Percentiles rank a stretch among this genome's conserved stretches.
These are phyloP conservation scores for Ctenopoma kingsleyae DNA, from an alignment of 2,797 vertebrate species.

Conservation along the genomic window DNA sequence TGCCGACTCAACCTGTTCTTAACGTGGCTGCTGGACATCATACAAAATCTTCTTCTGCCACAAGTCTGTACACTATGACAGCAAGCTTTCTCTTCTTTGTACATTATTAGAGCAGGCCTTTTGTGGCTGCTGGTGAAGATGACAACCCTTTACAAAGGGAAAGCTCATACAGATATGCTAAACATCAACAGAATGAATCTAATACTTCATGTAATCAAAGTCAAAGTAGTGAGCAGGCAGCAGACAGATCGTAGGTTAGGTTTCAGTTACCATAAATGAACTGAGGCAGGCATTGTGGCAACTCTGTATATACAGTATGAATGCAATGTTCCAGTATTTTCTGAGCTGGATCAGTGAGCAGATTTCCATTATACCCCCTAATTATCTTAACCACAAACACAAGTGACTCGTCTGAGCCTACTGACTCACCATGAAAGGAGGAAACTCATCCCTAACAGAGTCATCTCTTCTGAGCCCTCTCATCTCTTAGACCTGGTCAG, in stretches of 20 bases:
- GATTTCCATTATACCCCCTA: slow-evolving; percentile 29
- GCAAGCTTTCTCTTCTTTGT: too few relatives aligned
- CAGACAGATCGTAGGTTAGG: not conserved
- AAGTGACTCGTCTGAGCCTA: not conserved
- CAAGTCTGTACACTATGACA: too few relatives aligned
- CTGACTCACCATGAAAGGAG: slow-evolving; percentile 18
- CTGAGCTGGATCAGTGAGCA: not conserved
- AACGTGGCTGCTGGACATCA: too few relatives aligned
- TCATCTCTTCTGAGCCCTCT: too few relatives aligned
- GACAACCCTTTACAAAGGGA: too few relatives aligned
- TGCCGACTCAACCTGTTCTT: too few relatives aligned
- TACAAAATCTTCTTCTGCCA: too few relatives aligned
- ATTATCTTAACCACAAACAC: slow-evolving; percentile 16
- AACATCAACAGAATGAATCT: not conserved
- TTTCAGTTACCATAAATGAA: not conserved
- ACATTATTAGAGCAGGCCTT: too few relatives aligned
- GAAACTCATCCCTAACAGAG: too few relatives aligned
- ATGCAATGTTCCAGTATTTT: slow-evolving; percentile 5
- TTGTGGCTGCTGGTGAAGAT: not conserved
- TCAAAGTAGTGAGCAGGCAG: not conserved
- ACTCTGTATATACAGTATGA: not conserved
- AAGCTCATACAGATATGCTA: not conserved
- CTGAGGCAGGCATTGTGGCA: not conserved
- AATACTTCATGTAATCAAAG: not conserved
- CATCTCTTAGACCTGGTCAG: too few relatives aligned